A percentile compares a stretch with the other conserved stretches of the same genome.
phyloP scores from a whole-genome alignment of 1,140 invertebrate species.

The Cyclargus thomasi region DNA sequence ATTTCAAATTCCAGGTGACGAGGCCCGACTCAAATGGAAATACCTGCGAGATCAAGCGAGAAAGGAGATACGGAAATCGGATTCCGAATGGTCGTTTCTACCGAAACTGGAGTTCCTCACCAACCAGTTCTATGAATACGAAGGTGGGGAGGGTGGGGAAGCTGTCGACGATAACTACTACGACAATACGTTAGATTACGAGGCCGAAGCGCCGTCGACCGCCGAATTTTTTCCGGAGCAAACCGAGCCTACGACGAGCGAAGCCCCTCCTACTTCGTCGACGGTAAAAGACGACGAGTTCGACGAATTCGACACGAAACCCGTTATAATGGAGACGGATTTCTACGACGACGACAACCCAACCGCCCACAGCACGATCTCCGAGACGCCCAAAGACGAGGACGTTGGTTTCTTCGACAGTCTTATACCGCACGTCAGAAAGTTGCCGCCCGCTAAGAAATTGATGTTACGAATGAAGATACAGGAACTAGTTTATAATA shows the following conservation, averaged over 20 bases:
- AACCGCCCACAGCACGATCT: slow-evolving; percentile 33
- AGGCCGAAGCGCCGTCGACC: slow-evolving; percentile 38
- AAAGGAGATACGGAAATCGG: slow-evolving; percentile 58
- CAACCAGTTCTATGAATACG: slow-evolving; percentile 65
- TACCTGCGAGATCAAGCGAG: slow-evolving; percentile 67
- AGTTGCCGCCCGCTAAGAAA: slow-evolving; percentile 63
- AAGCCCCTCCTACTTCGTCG: slow-evolving; percentile 30
- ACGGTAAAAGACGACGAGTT: slow-evolving; percentile 57
- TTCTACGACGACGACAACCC: slow-evolving; percentile 63
- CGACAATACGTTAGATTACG: slow-evolving; percentile 44
- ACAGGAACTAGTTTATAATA: slow-evolving; percentile 67
- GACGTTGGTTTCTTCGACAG: slow-evolving; percentile 70
- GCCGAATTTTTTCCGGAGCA: slow-evolving; percentile 44
- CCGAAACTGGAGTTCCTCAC: slow-evolving; percentile 62
- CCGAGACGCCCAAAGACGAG: slow-evolving; percentile 53
- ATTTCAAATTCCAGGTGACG: slow-evolving; percentile 45
- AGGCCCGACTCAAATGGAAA: slow-evolving; percentile 69
- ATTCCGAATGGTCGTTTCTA: slow-evolving; percentile 59
- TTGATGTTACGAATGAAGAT: slow-evolving; percentile 69
- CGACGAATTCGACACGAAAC: slow-evolving; percentile 70
- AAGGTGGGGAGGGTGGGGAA: slow-evolving; percentile 42
- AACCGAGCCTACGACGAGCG: slow-evolving; percentile 16
- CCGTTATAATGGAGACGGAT: slow-evolving; percentile 64
- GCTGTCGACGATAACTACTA: slow-evolving; percentile 44
- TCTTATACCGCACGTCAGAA: slow-evolving; percentile 63